Base-by-base conservation (phyloP, 2,113 vertebrate species). In the Nesogale talazaci region DNA sequence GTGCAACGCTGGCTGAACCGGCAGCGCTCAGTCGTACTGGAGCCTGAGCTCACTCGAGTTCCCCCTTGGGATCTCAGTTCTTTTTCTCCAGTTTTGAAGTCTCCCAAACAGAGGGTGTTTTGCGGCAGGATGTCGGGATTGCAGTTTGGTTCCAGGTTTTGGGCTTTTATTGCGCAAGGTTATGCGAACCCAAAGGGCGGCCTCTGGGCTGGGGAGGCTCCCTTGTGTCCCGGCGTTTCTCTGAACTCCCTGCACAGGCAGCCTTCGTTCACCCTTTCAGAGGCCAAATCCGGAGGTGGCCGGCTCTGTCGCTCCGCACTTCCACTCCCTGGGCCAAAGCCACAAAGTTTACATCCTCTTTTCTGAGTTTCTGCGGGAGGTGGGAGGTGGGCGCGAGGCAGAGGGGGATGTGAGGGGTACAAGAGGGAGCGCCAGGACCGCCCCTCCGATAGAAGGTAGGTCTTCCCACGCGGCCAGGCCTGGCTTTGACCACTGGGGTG, bases 281-380 rank as follows among this genome's bases (percentile, higher is more conserved):
- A 20, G 0, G 23, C 29, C 72, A 5, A 88, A 52, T 67, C 31
- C 15, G 10, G 52, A 20, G 63, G 11, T 23, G 3, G 67, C 34
- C 63, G 31, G 65, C 23, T 63, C 61, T 10, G 29, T 3, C 3
- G 34, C 38, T 38, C 16, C 27, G 25, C 52, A 15, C 80, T 83
- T 12, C 46, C 19, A 34, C 34, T 27, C 9, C 22, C 6, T 0
- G 0, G 42, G 63, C 29, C 7, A 0, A 9, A 36, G 29, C 34
- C 19, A 3, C 46, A 63, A 93, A 96, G 80, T 94, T 94, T 19
- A 67, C 8, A 11, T 15, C 23, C 70, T 83, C 36, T 42, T 80
- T 46, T 34, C n/a, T 11, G 56, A 65, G 72, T 80, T 70, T 31
- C 23, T 0, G 0, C 22, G 25, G 36, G 34, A 23, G 0, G 36